Base-by-base conservation (phyloP, 1,140 invertebrate genomes). In the Apis laboriosa region DNA sequence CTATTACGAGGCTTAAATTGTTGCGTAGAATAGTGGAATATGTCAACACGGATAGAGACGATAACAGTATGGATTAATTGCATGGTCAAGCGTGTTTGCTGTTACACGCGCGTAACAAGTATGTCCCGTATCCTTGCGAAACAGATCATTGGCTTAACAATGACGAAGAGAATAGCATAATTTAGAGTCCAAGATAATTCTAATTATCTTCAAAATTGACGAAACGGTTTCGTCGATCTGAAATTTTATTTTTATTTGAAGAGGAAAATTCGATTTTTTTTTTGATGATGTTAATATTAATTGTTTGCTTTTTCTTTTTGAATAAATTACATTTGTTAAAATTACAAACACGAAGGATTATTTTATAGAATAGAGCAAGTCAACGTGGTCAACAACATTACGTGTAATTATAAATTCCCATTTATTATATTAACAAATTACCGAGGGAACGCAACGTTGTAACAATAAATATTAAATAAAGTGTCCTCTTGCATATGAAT, bases 51-150 rank as follows among this genome's bases (percentile, higher is more conserved):
- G 63, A 64, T 55, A 19, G 34, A 82, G 72, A 77, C 74, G 73
- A 77, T 82, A 82, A 82, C 64, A 77, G 80, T 82, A 61, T 82
- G 63, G 80, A 77, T 82, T 76, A 82, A 82, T 82, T 67, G 73
- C 64, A 77, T 11, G 80, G 74, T 70, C 80, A 77, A 77, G 64
- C 61, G 73, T 80, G 79, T 80, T 80, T 75, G 53, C 71, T 51
- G 70, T 61, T 73, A 80, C 70, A 80, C n/a, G 24, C 58, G 78
- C 51, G 70, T 74, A 80, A 80, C 78, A 80, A 80, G 60, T 51
- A 24, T 80, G 64, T 76, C 68, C 55, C 74, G 21, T 43, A 70
- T 34, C 64, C 55, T 60, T 56, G 34, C 56, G 72, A 60, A 68
- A 68, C 73, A 61, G 80, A 82, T 76, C 72, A 81, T 63, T 24